Base-by-base conservation (phyloP, 1,140 invertebrate species). In the Chrysoperla carnea region DNA sequence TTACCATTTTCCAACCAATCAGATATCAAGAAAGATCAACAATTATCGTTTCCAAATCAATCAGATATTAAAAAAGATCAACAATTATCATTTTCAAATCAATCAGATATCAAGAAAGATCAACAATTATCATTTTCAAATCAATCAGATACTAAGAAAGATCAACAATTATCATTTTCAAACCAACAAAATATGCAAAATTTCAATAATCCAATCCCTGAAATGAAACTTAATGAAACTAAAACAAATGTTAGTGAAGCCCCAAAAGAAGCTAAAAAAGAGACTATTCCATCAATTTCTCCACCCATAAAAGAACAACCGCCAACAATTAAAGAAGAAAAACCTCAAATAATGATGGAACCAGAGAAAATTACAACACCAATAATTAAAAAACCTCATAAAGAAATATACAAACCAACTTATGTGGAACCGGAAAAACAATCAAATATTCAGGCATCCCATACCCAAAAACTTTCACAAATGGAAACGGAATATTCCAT, bases 271-370 rank as follows among this genome's bases (percentile, higher is more conserved):
- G 31, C 2, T 9, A 33, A 11, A 33, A 33, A 33, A 33, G 31
- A 4, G n/a, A 12, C 6, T 12, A 6, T 11, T 9, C 8, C 31
- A 11, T 33, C 31, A 33, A 6, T 12, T 11, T 2, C 2, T 11
- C 31, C 31, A 33, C 47, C 42, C 12, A 33, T 1, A 37, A 41
- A 28, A 36, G 29, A 29, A 29, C 6, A 41, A 39, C 9, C 14
- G 13, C 59, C 61, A 33, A 47, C 60, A 11, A 55, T 59, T 31
- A 53, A 60, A 29, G 59, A 61, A 11, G 59, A 59, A 50, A 51
- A 55, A 37, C 52, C 57, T 38, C 56, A 59, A 46, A 60, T 62
- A 37, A 60, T 11, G n/a, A 11, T 33, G 31, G 61, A 63, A 48
- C 58, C 61, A 8, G 61, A 63, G 38, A 60, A 40, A 17, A 49